Conservation (phyloP, 2,113 vertebrate genomes). For the Lophura nycthemera region DNA sequence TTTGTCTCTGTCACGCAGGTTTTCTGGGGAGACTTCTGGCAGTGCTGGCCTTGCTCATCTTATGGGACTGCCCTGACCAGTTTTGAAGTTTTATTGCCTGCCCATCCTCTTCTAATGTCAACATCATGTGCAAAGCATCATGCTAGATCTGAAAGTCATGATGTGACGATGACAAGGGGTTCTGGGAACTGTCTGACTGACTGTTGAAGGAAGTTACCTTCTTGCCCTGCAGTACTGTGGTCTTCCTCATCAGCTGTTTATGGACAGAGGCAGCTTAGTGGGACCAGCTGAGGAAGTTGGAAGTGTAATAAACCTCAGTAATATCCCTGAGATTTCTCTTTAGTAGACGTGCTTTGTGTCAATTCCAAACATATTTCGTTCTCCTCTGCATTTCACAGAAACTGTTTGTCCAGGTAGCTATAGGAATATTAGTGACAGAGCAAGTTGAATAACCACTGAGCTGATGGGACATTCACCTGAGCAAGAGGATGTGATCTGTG, state of each 20-base stretch:
- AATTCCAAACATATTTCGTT: neutral
- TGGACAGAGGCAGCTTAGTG: neutral
- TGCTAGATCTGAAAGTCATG: neutral
- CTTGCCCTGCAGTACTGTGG: neutral
- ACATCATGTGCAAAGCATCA: fast-evolving
- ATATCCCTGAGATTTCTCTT: neutral
- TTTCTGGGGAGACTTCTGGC: neutral
- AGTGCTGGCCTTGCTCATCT: neutral
- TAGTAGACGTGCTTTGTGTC: neutral
- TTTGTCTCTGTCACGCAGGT: neutral
- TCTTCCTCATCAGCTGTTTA: neutral
- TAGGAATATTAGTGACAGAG: neutral
- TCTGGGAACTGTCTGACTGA: neutral
- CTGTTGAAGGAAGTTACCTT: neutral
- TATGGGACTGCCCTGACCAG: neutral
- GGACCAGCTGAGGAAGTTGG: neutral
- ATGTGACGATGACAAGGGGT: neutral
- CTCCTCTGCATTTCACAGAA: neutral
- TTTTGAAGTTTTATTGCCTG: neutral
- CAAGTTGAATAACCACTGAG: neutral
- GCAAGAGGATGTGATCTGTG: neutral
- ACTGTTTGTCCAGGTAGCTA: neutral
- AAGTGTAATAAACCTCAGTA: neutral
- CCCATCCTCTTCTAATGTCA: neutral
- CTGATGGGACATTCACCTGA: neutral